Base-by-base conservation (phyloP, 1,140 invertebrate species). In the Zaprionus davidi region DNA sequence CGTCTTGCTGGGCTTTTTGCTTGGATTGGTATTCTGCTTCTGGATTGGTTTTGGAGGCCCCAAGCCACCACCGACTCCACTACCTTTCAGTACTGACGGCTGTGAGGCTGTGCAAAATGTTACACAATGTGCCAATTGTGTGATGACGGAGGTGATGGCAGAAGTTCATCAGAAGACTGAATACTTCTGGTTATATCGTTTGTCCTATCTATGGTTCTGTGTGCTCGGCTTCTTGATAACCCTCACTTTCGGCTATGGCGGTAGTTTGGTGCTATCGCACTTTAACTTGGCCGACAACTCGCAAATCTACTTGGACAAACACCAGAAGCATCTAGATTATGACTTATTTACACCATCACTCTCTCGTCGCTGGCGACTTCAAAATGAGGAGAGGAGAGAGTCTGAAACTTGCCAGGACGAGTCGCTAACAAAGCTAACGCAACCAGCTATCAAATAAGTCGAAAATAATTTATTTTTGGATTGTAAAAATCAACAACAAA, bases 121-220 rank as follows among this genome's bases (percentile, higher is more conserved):
- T 41, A 76, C 78, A 0, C 41, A 71, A n/a, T 34, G 59, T 76
- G 9, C 67, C 71, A 24, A 26, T 80, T n/a, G 41, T 17, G 15
- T 78, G 68, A 7, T 34, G 31, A 38, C 72, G 0, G 53, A 75
- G 20, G 28, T 7, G 38, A 77, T 49, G n/a, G 15, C 56, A 36
- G 67, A 81, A 15, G 49, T n/a, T 17, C n/a, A 24, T 13, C 53
- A 24, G 22, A 26, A 67, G 31, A 28, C 64, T 0, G 60, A 91
- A 6, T 90, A 82, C 68, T 87, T 91, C 46, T 92, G 88, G 85
- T 69, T 92, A 1, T 92, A 82, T 72, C 84, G 88, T 13, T 93
- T 99, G n/a, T 98, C 98, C 0, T 99, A 98, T 88, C 94, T 98
- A 93, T 99, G 97, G 96, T 96, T 96, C 91, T 94, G 95, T 41